Evolutionary conservation across 2,113 vertebrate genomes (phyloP).

Genomic region (Polypterus bichir): DNA sequence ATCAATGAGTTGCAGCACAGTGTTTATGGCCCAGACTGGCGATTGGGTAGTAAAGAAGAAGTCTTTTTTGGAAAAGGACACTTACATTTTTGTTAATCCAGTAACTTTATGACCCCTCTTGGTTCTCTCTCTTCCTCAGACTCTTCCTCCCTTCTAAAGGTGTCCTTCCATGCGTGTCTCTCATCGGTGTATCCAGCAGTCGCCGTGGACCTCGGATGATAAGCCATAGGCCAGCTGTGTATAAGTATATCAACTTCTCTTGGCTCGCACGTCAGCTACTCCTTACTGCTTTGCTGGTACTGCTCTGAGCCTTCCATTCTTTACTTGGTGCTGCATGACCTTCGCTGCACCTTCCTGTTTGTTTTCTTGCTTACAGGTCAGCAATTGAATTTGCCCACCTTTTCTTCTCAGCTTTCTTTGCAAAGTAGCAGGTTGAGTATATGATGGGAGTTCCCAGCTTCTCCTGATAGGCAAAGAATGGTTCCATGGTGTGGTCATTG

Average conservation of each 20-base stretch:
- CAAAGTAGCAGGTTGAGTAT: no score
- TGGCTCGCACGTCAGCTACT: neutral
- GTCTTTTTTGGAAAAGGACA: no score
- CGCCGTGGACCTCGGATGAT: constrained; percentile 37
- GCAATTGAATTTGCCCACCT: no score
- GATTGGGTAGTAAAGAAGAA: no score
- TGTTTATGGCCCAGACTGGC: no score
- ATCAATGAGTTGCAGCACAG: no score
- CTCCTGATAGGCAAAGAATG: no score
- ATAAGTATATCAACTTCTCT: constrained; percentile 42
- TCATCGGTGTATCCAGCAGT: constrained; percentile 20
- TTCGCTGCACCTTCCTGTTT: neutral
- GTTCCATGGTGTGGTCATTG: no score
- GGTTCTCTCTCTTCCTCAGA: constrained; percentile 42
- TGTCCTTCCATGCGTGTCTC: constrained; percentile 33
- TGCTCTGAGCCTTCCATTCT: neutral
- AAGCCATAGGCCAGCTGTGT: constrained; percentile 36
- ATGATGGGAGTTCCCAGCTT: no score
- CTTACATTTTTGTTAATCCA: no score
- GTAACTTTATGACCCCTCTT: constrained; percentile 2
- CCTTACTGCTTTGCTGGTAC: neutral
- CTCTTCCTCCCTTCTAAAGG: constrained; percentile 37
- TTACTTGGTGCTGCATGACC: neutral
- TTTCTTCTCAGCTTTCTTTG: no score
- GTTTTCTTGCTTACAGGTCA: neutral